Percentiles rank a stretch among this genome's conserved stretches.
Evolutionary conservation across 2,113 vertebrate genomes (phyloP).

Genomic region (Lota lota): DNA sequence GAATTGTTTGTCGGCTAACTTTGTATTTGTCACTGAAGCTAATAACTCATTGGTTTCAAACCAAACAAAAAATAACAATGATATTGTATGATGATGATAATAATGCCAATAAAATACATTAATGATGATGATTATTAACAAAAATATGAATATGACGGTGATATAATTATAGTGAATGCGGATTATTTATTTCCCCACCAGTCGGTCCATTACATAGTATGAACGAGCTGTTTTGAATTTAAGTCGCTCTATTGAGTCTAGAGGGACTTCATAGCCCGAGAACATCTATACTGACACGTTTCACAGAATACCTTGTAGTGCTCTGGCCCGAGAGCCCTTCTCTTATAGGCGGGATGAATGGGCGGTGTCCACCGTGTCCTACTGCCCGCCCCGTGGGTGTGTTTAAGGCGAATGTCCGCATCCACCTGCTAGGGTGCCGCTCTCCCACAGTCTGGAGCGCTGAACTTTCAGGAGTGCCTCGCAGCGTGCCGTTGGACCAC

Average conservation of each 20-base stretch:
- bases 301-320: not conserved
- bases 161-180: too few species aligned
- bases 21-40: too few species aligned
- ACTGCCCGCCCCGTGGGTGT: constrained; percentile 55
- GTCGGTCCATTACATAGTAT: too few species aligned
- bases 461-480: constrained; percentile 51
- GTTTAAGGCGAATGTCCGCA: constrained; percentile 54
- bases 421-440: constrained; percentile 76
- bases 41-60: too few species aligned
- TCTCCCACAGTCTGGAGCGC: constrained; percentile 54
- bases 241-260: too few species aligned
- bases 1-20: too few species aligned
- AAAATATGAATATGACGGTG: too few species aligned
- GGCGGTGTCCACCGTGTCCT: constrained; percentile 50
- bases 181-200: too few species aligned
- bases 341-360: constrained; percentile 27
- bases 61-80: not conserved
- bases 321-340: not conserved
- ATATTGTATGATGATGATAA: constrained; percentile 32
- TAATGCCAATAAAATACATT: too few species aligned
- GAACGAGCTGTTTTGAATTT: constrained; percentile 4
- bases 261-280: too few species aligned
- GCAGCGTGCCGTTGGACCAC: constrained; percentile 35
- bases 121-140: too few species aligned
- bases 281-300: too few species aligned